These are phyloP conservation scores for Pemphigus obesinymphae DNA, from an alignment of 1,140 invertebrate species.

Conservation along the genomic window DNA sequence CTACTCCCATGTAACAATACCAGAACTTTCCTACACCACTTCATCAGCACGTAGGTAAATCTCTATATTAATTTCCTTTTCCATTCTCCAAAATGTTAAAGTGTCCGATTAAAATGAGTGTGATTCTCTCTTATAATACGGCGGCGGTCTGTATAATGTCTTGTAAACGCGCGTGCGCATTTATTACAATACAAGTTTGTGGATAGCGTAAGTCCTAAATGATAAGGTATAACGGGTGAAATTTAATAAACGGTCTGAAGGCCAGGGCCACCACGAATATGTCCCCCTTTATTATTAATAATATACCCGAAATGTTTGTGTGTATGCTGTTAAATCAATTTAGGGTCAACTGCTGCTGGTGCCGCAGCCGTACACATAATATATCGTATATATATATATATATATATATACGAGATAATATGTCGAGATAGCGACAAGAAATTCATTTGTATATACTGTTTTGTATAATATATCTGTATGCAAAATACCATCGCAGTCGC, in stretches of 20 bases:
- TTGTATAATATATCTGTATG: no score
- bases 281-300: slow-evolving; percentile 15
- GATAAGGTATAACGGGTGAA: neutral
- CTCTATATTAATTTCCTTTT: no score
- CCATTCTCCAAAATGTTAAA: no score
- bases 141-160: neutral
- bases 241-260: slow-evolving; percentile 8
- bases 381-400: no score
- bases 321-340: slow-evolving; percentile 14
- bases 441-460: slow-evolving; percentile 1
- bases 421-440: neutral
- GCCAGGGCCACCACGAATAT: neutral
- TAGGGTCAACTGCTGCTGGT: neutral
- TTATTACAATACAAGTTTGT: neutral
- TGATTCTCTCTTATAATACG: no score
- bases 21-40: no score
- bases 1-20: no score
- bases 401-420: neutral
- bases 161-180: neutral
- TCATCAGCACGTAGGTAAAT: no score
- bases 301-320: neutral
- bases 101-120: no score
- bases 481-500: neutral
- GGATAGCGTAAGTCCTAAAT: neutral
- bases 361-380: neutral